Base-by-base conservation (phyloP, 1,140 invertebrate species). In the Drosophila ercepeae region DNA sequence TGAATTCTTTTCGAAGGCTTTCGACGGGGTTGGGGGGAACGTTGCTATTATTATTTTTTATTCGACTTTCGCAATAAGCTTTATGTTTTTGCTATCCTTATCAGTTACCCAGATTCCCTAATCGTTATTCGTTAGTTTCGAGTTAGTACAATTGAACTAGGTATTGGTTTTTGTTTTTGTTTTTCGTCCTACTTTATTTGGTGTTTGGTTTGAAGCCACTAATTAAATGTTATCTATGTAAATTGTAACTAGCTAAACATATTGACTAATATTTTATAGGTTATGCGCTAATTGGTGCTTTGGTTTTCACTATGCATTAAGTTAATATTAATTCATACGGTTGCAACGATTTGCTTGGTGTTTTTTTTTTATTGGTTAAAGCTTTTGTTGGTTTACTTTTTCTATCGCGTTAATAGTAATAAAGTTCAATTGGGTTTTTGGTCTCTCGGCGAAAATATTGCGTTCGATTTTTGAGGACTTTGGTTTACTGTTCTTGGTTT, bases 131-230 rank as follows among this genome's bases (percentile, higher is more conserved):
- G 82, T 86, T 88, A 86, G 73, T 67, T 88, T 70, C 51, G 23
- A 45, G 23, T 52, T 64, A n/a, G 45, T 61, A 58, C 52, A 71
- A 72, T 84, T 71, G 71, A 83, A 75, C 75, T 83, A 75, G 58
- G 60, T 53, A 76, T 79, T 84, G 29, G 59, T 75, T 78, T 73
- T 83, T 61, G 39, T 14, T 41, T 14, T 5, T 41, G 9, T 18
- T 42, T 19, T 32, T 13, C 29, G 59, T 60, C 70, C 73, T 81
- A 44, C 51, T 48, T 70, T 70, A 63, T 34, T 88, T 88, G 82
- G 83, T 88, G 82, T 88, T 86, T 86, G 77, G 49, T 50, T 88
- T 82, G 67, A 88, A 88, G 82, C 82, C 82, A 88, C 82, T 88
- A 89, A 75, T 44, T 88, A 78, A 74, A 59, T 36, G 41, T 59